Percentiles rank a stretch among this genome's conserved stretches.
phyloP scores from a whole-genome alignment of 1,140 invertebrate species.

The Heliconius melpomene region DNA sequence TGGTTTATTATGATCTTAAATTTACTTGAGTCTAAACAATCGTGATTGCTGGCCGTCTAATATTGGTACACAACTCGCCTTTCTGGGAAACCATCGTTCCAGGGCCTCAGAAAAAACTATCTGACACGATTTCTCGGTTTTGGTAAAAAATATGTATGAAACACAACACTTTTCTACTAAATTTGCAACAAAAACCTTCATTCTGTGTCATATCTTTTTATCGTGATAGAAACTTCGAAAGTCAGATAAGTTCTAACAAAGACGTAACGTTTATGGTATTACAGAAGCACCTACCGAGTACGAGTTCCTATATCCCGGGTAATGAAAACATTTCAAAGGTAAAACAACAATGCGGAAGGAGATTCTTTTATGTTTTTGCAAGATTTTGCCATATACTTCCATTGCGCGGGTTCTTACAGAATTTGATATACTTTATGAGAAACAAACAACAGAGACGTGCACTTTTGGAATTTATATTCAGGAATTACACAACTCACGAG shows the following conservation, averaged over 20 bases:
- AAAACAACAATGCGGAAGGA: background rate
- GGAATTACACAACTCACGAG: background rate
- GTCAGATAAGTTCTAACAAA: background rate
- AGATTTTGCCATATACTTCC: background rate
- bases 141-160: background rate
- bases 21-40: background rate
- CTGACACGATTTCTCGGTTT: conserved; percentile 10
- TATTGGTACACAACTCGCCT: conserved; percentile 15
- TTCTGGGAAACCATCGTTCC: conserved; percentile 15
- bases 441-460: background rate
- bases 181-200: conserved; percentile 4
- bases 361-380: background rate
- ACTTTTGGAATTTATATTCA: background rate
- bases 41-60: conserved; percentile 10
- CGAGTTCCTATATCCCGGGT: background rate
- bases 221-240: conserved; percentile 6
- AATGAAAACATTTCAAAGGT: background rate
- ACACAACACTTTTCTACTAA: background rate
- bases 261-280: background rate
- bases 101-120: background rate
- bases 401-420: background rate
- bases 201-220: conserved; percentile 11
- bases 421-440: background rate
- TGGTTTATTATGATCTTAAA: background rate
- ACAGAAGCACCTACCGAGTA: background rate